Base-by-base conservation (phyloP, 2,888 invertebrate species). In the Nomada lathburiana region DNA sequence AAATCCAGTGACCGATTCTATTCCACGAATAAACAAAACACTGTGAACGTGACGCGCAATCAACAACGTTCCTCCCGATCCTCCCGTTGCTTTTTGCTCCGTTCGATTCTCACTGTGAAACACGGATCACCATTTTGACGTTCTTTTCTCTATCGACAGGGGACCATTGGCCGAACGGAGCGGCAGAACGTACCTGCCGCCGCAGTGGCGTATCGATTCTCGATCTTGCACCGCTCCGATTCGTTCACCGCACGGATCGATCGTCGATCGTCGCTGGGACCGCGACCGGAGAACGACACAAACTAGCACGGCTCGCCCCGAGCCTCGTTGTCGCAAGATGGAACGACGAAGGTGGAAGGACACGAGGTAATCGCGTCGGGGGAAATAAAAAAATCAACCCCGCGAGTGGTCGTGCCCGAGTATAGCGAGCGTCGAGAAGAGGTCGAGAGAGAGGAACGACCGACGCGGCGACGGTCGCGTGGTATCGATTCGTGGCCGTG, bases 401-500 rank as follows among this genome's bases (percentile, higher is more conserved):
- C 29, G 26, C 26, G 64, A 50, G 69, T 67, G 65, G 67, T 68
- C 26, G 76, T 73, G 59, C 75, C 68, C 72, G 76, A 72, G 62
- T 71, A 50, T n/a, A 44, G 76, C 64, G 71, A 81, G 53, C 60
- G 81, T 67, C 55, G 71, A 76, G 80, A 80, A 74, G 83, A 84
- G 83, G 80, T 79, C 73, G 82, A 83, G 83, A 82, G 84, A 85
- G 86, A 84, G 78, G 88, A 76, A 84, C 85, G 83, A 87, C 78
- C 84, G 81, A 82, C 82, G 81, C 82, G 76, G 70, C 89, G 89
- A 89, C 86, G 83, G 91, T 91, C 91, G 92, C 92, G 91, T 92
- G 92, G 87, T 92, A 92, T 92, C 92, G 92, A 92, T 92, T 91
- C 91, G 89, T 86, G 88, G 89, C 90, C 87, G 88, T 90, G 90